Conservation (phyloP, 2,888 invertebrate species). For the Drosophila fungiperda region DNA sequence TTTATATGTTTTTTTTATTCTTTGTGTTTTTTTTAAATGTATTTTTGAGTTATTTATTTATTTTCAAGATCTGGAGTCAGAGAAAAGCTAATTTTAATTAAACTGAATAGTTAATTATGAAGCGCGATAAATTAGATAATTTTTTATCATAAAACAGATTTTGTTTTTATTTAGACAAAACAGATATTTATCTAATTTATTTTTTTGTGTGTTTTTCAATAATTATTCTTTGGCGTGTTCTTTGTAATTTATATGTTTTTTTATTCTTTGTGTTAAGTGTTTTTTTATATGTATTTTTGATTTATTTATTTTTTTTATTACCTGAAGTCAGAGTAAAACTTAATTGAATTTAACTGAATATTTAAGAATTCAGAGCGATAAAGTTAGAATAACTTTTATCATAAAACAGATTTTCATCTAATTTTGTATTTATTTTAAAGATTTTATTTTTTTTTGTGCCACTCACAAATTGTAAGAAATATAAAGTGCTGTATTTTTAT, state of each 20-base stretch:
- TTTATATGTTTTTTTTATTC: not conserved
- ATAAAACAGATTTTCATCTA: not conserved
- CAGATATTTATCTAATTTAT: not conserved
- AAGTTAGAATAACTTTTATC: not conserved
- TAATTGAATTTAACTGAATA: not conserved
- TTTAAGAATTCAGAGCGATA: not conserved
- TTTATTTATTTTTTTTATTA: not conserved
- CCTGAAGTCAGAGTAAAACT: not conserved
- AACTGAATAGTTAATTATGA: too few species aligned
- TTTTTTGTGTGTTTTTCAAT: not conserved
- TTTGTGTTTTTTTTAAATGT: too few species aligned
- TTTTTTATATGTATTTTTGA: accelerated
- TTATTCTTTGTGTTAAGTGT: not conserved
- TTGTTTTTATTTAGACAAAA: too few species aligned
- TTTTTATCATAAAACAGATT: too few species aligned
- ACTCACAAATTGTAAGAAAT: not conserved
- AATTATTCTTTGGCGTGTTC: not conserved
- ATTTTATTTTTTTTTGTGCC: not conserved
- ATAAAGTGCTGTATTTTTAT: not conserved
- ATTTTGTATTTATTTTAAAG: not conserved
- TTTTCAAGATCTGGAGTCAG: too few species aligned
- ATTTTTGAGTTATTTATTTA: not conserved
- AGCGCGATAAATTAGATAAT: too few species aligned
- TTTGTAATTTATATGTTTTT: not conserved
- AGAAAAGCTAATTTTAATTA: too few species aligned